Evolutionary conservation across 1,140 invertebrate genomes (phyloP).

Genomic region (Coptotermes formosanus): DNA sequence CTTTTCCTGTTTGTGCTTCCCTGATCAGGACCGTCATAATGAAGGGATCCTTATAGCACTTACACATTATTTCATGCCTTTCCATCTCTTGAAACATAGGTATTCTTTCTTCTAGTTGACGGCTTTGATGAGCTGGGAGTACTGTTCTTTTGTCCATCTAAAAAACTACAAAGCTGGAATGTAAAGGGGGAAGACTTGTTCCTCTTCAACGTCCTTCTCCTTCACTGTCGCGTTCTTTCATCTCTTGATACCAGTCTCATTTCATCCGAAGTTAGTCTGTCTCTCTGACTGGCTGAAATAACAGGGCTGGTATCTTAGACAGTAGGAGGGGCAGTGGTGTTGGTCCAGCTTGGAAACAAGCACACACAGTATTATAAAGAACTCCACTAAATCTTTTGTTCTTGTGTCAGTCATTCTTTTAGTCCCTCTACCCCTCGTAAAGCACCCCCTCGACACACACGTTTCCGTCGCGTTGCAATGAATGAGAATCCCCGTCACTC

Average conservation of each 20-base stretch:
- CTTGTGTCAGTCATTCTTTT: constrained; percentile 13
- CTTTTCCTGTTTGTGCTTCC: too few species aligned
- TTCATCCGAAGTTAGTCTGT: background rate
- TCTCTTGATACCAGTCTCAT: background rate
- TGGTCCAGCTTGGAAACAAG: background rate
- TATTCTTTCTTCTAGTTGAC: background rate
- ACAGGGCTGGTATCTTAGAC: background rate
- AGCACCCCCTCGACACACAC: background rate
- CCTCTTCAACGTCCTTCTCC: background rate
- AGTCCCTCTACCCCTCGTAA: background rate
- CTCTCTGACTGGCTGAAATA: background rate
- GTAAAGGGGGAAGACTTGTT: background rate
- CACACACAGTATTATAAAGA: constrained; percentile 9
- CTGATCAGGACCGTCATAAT: too few species aligned
- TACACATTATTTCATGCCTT: too few species aligned
- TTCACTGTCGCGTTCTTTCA: background rate
- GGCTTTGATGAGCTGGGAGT: background rate
- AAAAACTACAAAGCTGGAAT: background rate
- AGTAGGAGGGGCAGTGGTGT: background rate
- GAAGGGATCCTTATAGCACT: too few species aligned
- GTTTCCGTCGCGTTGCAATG: constrained; percentile 13
- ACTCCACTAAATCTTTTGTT: constrained; percentile 5
- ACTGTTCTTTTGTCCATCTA: background rate
- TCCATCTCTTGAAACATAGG: background rate
- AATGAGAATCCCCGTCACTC: constrained; percentile 10